Base-by-base conservation (phyloP, 2,797 vertebrate genomes). In the Rhyacichthys aspro region DNA sequence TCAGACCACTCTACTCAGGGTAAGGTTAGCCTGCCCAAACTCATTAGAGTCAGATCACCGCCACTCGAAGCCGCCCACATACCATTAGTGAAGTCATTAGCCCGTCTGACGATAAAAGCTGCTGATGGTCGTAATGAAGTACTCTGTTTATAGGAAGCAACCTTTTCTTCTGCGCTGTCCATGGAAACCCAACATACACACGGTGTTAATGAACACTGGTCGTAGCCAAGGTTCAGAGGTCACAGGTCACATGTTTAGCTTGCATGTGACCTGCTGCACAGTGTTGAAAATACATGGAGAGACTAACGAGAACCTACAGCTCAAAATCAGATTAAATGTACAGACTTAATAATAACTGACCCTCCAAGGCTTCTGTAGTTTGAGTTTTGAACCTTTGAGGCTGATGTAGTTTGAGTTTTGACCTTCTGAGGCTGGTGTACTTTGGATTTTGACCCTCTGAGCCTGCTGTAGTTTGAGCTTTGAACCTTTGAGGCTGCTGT, bases 21-120 rank as follows among this genome's bases (percentile, higher is more conserved):
- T 70, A 82, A 85, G 86, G 84, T 88, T 70, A 83, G 28, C 17
- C 63, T 83, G 82, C 62, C 79, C 55, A 67, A 76, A 79, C 74
- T 81, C 69, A 86, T 89, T 82, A 87, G 47, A 55, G 60, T 80
- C 78, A 59, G 43, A 52, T 69, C 43, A 58, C 55, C 70, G 36
- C 55, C 59, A 59, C 71, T 59, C 58, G 53, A 67, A 11, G 55
- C 70, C 68, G 58, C 77, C 69, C 68, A 70, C 66, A 42, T 43
- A 50, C 66, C 67, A 57, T 75, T 63, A 61, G 58, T 36, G 58
- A 23, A 60, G 74, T 88, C 73, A 77, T 86, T 78, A 83, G 63
- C 33, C 48, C 63, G 62, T 73, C 61, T 73, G 55, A 71, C 68
- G 45, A 74, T 67, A 58, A 74, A 81, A 72, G 43, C 69, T 45